Evolutionary conservation across 2,113 vertebrate genomes (phyloP).

Genomic region (Pionites leucogaster): DNA sequence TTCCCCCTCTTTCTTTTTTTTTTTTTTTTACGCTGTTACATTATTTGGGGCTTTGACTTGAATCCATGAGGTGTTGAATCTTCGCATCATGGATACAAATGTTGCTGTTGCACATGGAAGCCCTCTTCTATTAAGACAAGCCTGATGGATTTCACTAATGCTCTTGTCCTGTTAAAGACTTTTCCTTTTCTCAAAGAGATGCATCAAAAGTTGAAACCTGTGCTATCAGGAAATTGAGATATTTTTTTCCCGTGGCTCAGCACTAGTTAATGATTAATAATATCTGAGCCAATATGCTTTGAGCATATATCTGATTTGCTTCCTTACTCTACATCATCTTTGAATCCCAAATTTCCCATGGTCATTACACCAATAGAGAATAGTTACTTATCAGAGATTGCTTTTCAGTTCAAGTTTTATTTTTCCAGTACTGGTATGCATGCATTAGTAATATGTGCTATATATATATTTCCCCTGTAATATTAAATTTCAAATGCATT

Average conservation of each 20-base stretch:
- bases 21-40: not conserved
- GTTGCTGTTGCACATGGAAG: not conserved
- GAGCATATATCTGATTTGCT: not conserved
- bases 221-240: not conserved
- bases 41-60: not conserved
- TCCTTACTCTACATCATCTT: not conserved
- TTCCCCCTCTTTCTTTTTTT: not conserved
- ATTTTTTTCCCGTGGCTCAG: not conserved
- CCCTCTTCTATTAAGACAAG: not conserved
- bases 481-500: constrained; percentile 33
- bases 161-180: not conserved
- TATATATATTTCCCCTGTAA: not conserved
- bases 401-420: not conserved
- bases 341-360: not conserved
- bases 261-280: not conserved
- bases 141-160: not conserved
- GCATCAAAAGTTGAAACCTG: not conserved
- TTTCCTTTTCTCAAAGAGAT: not conserved
- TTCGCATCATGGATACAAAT: not conserved
- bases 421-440: not conserved
- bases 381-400: not conserved
- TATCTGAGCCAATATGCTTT: not conserved
- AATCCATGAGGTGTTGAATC: not conserved
- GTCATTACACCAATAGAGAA: not conserved
- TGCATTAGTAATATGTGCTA: not conserved